Percentiles rank a stretch among this genome's conserved stretches.
These are phyloP conservation scores for Hyalella azteca DNA, from an alignment of 2,888 invertebrate species.

Conservation along the genomic window DNA sequence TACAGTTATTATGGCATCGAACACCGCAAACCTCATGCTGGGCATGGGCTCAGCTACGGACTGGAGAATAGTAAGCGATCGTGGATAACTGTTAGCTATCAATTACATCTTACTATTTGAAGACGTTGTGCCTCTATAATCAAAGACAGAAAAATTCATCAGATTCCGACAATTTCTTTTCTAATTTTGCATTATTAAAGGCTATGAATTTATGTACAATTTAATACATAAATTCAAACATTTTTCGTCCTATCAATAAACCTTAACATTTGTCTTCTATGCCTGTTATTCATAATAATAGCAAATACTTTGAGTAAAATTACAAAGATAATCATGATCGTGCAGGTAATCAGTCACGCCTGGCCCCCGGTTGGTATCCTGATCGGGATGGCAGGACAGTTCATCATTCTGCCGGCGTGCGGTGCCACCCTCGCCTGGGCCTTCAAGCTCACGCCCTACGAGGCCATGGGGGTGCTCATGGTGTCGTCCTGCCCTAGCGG, in stretches of 20 bases:
- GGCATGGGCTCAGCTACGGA: slow-evolving; percentile 56
- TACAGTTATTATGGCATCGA: slow-evolving; percentile 44
- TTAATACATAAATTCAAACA: no score
- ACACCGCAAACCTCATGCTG: slow-evolving; percentile 50
- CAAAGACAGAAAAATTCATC: no score
- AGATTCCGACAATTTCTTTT: no score
- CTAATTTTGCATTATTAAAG: not conserved
- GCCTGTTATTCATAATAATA: no score
- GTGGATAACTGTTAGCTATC: no score
- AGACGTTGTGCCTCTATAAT: no score
- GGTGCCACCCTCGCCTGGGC: slow-evolving; percentile 38
- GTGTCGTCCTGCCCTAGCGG: slow-evolving; percentile 54
- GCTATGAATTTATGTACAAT: no score
- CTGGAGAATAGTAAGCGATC: slow-evolving; percentile 46
- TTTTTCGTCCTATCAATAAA: no score
- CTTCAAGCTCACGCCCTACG: slow-evolving; percentile 51
- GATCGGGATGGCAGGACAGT: slow-evolving; percentile 48
- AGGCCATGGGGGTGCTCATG: slow-evolving; percentile 52
- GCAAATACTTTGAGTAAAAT: no score
- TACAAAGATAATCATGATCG: no score
- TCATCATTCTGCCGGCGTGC: slow-evolving; percentile 49
- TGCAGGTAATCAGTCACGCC: slow-evolving; percentile 29
- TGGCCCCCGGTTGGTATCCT: slow-evolving; percentile 33
- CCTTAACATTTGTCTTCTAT: no score
- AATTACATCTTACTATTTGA: no score